Base-by-base conservation (phyloP, 2,888 invertebrate species). In the Diaperis boleti region DNA sequence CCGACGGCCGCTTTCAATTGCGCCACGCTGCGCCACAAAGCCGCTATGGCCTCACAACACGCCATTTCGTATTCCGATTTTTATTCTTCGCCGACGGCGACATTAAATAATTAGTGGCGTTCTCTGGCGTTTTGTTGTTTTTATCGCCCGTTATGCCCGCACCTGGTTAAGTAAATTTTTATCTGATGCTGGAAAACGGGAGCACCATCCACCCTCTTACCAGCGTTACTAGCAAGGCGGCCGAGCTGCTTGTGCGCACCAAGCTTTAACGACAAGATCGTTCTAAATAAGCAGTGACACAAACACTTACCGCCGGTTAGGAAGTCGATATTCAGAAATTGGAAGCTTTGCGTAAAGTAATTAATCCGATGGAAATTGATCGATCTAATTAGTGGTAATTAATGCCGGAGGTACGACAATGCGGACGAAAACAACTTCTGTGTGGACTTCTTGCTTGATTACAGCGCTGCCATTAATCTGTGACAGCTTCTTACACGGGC, bases 1-100 rank as follows among this genome's bases (percentile, higher is more conserved):
- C 79, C 80, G 79, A 76, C 79, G 77, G 77, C 75, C 65, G 73
- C 79, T 79, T 80, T 80, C 80, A 79, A 80, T 79, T 79, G 78
- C 77, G 72, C 76, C 76, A 67, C 69, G 69, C 69, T 70, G 72
- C 70, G 68, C 67, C 66, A 66, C 65, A 61, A 64, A 60, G 41
- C 22, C 55, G 63, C 55, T 69, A 73, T 67, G 68, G 69, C 69
- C 44, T 59, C 55, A 49, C 45, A 62, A 62, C 75, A 75, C 75
- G 76, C 75, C 61, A 75, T 39, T 56, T 39, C 50, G 17, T 39
- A 54, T 54, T 35, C 49, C 31, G 18, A 18, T 49, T 45, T 22
- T 20, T 42, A 18, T 41, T 10, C 14, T 13, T 8, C 17, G 29
- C 33, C 31, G 10, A 33, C 44, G 56, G 56, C 56, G 52, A 57